Base-by-base conservation (phyloP, 2,797 vertebrate genomes). In the Helostoma temminkii region DNA sequence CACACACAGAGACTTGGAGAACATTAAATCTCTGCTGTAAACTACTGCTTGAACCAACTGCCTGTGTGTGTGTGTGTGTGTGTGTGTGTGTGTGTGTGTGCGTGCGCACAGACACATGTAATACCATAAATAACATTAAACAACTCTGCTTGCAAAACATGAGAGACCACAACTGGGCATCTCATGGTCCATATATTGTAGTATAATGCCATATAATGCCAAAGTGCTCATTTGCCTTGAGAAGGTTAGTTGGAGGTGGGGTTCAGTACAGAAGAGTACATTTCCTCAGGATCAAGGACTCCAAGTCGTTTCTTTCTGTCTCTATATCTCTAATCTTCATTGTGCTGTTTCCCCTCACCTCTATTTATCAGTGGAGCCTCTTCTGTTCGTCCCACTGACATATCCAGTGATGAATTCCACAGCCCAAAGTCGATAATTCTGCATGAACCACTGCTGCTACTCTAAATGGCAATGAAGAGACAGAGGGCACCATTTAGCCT, bases 101-200 rank as follows among this genome's bases (percentile, higher is more conserved):
- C 24, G 10, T 48, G 68, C 54, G 45, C 22, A 16, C 0, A 12
- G 59, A 24, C 36, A 34, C 18, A 3, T 9, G 11, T n/a, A n/a
- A n/a, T n/a, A 10, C 21, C 6, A n/a, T 15, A 74, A 82, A 87
- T 47, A 60, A 84, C 85, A 81, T 75, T 86, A 80, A 75, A 49
- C 1, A 22, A 56, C 41, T 37, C 50, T 19, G 55, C 48, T 45
- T 24, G 53, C 34, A 68, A 67, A 64, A 58, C 58, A 39, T 48
- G n/a, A 75, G 25, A 62, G 50, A 36, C 26, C 14, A 28, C 54
- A 77, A 71, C 21, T 62, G 24, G 67, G 60, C 26, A 36, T 66
- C 68, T 77, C 42, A 48, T 43, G 6, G 55, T n/a, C n/a, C n/a
- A n/a, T n/a, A n/a, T n/a, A n/a, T n/a, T n/a, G n/a, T n/a, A n/a